These are phyloP conservation scores for mouse (Mus musculus) DNA, from an alignment of 2,113 vertebrate genomes.

Conservation along the genomic window GRCm39 chr11:16300001-16300500, in stretches of 20 bases:
- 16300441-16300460: conserved; percentile 23
- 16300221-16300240: not conserved
- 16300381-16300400: not conserved
- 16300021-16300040: not conserved
- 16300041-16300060: not conserved
- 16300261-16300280: not conserved
- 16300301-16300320: not conserved
- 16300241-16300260: not conserved
- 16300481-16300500: not conserved
- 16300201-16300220: not conserved
- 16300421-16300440: not conserved
- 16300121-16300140: not conserved
- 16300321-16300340: not conserved
- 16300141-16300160: not conserved
- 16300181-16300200: not conserved
- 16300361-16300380: not conserved
- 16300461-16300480: not conserved
- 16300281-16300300: not conserved
- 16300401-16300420: not conserved
- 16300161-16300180: not conserved
- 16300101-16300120: not conserved
- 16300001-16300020: not conserved
- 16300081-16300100: not conserved
- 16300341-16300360: not conserved
- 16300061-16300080: not conserved